Base-by-base conservation (phyloP, 1,140 invertebrate species). In the Danaus plexippus region DNA sequence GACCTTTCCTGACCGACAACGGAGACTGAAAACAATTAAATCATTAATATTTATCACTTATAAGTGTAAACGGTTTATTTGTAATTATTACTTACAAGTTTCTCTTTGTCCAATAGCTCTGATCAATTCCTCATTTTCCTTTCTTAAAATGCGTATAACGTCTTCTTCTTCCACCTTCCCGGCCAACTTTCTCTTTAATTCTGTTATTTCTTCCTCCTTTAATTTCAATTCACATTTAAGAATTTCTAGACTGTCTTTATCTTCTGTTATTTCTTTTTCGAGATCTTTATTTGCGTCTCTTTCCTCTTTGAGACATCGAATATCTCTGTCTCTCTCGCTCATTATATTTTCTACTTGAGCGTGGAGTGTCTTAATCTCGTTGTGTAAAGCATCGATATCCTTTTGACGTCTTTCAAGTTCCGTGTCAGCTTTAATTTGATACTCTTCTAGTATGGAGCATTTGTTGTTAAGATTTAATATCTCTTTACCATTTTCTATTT, bases 41-140 rank as follows among this genome's bases (percentile, higher is more conserved):
- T 8, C 12, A 9, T 10, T 15, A 22, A 22, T 48, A 48, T 5
- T 32, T 32, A 8, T 48, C 15, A 10, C n/a, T 48, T 0, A 4
- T 18, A 32, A 3, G 22, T 32, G 5, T 5, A 32, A 32, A 32
- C n/a, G 12, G 0, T 48, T 18, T 18, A 22, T 48, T 13, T 43
- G n/a, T 51, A 43, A 22, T 13, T n/a, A 41, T 49, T 9, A 79
- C 75, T 71, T 64, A 82, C 77, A 67, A 18, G 67, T 72, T 40
- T 78, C 71, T 45, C 49, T 67, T 47, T 71, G 59, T 42, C 57
- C 71, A 12, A 69, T 52, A 11, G 61, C 68, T 63, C 67, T 73
- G 11, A 70, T 54, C 43, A 78, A 61, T 40, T 73, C 60, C n/a
- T 73, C 67, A 45, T 75, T 77, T 52, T 77, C 67, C n/a, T 64